These are phyloP conservation scores for Araneus ventricosus DNA, from an alignment of 1,140 invertebrate genomes.

Conservation along the genomic window DNA sequence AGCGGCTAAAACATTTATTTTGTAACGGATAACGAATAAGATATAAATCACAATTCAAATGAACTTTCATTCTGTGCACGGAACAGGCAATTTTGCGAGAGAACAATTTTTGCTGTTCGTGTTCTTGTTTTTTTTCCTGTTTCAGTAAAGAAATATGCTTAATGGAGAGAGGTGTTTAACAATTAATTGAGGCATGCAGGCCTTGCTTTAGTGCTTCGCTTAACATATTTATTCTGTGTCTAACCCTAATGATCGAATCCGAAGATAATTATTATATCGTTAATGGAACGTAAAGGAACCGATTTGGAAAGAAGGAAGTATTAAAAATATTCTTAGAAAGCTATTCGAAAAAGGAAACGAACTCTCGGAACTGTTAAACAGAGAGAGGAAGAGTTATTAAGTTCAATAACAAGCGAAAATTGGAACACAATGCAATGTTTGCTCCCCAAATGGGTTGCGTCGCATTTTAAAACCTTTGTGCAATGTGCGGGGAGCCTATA, in stretches of 20 bases:
- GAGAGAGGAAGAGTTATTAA: constrained; percentile 15
- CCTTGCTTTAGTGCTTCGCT: not conserved
- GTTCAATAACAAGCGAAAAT: not conserved
- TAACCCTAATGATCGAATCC: constrained; percentile 28
- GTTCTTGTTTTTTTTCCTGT: not conserved
- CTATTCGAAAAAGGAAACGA: not conserved
- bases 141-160: not conserved
- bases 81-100: not conserved
- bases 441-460: not conserved
- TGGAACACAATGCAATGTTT: constrained; percentile 5
- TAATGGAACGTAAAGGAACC: constrained; percentile 17
- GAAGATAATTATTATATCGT: constrained; percentile 41
- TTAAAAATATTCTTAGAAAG: constrained; percentile 6
- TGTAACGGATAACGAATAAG: constrained; percentile 3
- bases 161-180: constrained; percentile 11
- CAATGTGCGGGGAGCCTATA: constrained; percentile 1
- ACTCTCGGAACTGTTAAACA: not conserved
- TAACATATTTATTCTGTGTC: constrained; percentile 9
- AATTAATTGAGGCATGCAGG: constrained; percentile 28
- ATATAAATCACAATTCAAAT: constrained; percentile 38
- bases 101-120: not conserved
- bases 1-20: not conserved
- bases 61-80: not conserved
- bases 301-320: constrained; percentile 2
- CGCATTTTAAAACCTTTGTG: not conserved